Conservation (phyloP, 2,113 vertebrate genomes). For the Bufo bufo region DNA sequence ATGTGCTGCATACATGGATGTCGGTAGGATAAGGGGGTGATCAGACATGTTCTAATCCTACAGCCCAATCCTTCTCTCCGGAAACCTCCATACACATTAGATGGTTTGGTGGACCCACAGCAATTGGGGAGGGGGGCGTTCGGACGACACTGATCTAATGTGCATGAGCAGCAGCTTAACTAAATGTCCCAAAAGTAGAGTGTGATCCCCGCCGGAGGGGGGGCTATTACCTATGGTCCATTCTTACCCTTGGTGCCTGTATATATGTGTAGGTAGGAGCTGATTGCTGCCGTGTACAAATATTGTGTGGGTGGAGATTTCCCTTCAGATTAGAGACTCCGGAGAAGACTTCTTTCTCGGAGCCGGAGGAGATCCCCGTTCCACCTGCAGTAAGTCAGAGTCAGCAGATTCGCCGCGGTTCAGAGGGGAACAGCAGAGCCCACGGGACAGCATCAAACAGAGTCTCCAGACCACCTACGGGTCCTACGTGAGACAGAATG, state of each 20-base stretch:
- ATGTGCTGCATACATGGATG: too few relatives aligned
- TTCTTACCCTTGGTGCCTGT: not conserved
- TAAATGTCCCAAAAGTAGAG: too few relatives aligned
- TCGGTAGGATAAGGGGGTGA: too few relatives aligned
- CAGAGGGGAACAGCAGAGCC: not conserved
- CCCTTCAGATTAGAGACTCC: not conserved
- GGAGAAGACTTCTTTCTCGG: not conserved
- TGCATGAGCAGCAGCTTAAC: too few relatives aligned
- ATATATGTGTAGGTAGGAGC: not conserved
- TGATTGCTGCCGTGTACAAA: not conserved
- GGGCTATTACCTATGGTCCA: too few relatives aligned
- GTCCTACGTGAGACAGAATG: not conserved
- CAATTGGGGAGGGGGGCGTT: too few relatives aligned
- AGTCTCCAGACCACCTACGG: not conserved
- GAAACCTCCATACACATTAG: too few relatives aligned
- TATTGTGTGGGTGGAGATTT: not conserved
- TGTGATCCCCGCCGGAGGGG: too few relatives aligned
- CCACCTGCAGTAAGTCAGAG: constrained; percentile 1
- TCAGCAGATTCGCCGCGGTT: not conserved
- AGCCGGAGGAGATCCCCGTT: not conserved
- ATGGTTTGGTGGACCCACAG: too few relatives aligned
- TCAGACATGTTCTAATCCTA: too few relatives aligned
- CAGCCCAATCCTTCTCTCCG: too few relatives aligned
- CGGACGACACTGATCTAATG: too few relatives aligned
- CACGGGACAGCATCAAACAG: constrained; percentile 27